Percentiles rank a stretch among this genome's conserved stretches.
These are phyloP conservation scores for Drosophila borborema DNA, from an alignment of 2,888 invertebrate species.

Conservation along the genomic window DNA sequence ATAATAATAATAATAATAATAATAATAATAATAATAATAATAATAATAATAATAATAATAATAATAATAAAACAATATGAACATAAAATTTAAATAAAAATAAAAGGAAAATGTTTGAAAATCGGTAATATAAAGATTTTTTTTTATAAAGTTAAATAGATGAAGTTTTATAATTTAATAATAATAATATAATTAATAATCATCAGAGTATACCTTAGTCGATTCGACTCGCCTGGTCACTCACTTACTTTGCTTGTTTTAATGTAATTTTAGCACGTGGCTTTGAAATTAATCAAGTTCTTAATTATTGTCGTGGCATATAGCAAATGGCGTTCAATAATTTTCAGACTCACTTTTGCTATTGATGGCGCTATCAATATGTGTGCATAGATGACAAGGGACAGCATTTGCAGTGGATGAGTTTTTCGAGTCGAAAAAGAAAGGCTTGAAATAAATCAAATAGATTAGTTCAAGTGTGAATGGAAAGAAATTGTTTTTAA, in stretches of 20 bases:
- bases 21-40: no score
- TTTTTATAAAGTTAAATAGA: no score
- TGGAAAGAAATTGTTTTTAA: no score
- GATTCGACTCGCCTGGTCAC: background rate
- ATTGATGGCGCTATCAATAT: background rate
- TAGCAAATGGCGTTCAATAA: conserved; percentile 48
- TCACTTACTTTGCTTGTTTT: conserved; percentile 27
- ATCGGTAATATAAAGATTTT: no score
- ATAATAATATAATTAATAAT: no score
- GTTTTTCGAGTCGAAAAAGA: background rate
- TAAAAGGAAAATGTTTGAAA: no score
- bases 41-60: no score
- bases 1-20: no score
- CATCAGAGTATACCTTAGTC: background rate
- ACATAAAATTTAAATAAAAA: no score
- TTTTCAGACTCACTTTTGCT: conserved; percentile 32
- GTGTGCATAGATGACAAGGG: background rate
- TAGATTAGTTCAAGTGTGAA: background rate
- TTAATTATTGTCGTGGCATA: conserved; percentile 64
- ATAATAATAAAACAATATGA: no score
- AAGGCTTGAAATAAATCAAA: background rate
- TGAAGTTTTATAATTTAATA: no score
- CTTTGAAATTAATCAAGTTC: conserved; percentile 71
- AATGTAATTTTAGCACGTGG: conserved; percentile 69
- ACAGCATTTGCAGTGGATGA: background rate